A percentile compares a stretch with the other conserved stretches of the same genome.
Conservation (phyloP, 2,888 invertebrate genomes). For the Pasiphila rectangulata region DNA sequence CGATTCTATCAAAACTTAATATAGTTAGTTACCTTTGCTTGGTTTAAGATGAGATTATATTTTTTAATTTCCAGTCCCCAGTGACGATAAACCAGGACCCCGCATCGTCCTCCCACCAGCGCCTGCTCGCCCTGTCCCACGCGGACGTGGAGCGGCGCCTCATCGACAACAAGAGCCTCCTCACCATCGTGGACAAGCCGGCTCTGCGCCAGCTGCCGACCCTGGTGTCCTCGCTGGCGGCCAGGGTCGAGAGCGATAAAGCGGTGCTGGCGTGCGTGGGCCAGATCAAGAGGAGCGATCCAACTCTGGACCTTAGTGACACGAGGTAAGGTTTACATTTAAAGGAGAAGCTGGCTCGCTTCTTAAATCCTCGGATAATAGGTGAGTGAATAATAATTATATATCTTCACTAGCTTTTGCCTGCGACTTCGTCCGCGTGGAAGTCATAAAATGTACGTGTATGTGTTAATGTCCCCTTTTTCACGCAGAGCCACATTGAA, state of each 20-base stretch:
- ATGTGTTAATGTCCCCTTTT: too few species aligned
- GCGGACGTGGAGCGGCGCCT: conserved; percentile 93
- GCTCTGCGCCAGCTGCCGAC: conserved; percentile 87
- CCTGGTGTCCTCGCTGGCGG: conserved; percentile 85
- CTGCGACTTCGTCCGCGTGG: too few species aligned
- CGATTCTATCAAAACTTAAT: too few species aligned
- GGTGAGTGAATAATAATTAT: too few species aligned
- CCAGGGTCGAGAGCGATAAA: conserved; percentile 94
- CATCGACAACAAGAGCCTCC: conserved; percentile 94
- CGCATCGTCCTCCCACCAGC: conserved; percentile 93
- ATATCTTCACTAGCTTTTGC: too few species aligned
- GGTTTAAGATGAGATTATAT: too few species aligned
- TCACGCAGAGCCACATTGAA: too few species aligned
- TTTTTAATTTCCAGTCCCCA: conserved; percentile 53
- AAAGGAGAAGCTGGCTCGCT: too few species aligned
- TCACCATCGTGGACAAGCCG: conserved; percentile 91
- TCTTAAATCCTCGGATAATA: too few species aligned
- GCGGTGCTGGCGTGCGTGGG: conserved; percentile 89
- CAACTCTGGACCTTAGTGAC: conserved; percentile 82
- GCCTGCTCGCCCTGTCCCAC: conserved; percentile 90
- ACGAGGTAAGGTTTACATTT: conserved; percentile 67
- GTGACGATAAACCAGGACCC: conserved; percentile 85
- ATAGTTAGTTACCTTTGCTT: too few species aligned
- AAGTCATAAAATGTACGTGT: too few species aligned
- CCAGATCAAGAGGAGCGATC: conserved; percentile 83